A percentile compares a stretch with the other conserved stretches of the same genome.
phyloP scores from a whole-genome alignment of 2,888 invertebrate genomes.

The Marasmarcha lunaedactyla region DNA sequence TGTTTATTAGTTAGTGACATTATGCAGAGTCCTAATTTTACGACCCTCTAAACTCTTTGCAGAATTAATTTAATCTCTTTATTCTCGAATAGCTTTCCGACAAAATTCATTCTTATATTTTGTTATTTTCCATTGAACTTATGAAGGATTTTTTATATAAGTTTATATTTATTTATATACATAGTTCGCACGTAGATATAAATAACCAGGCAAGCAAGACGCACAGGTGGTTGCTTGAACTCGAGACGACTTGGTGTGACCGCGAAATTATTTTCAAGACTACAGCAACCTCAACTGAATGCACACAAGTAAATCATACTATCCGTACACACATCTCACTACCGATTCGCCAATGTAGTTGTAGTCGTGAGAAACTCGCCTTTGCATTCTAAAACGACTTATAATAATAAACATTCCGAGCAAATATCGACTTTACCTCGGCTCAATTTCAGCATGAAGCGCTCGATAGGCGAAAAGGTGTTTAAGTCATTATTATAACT shows the following conservation, averaged over 20 bases:
- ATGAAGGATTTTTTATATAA: background rate
- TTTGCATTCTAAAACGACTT: constrained; percentile 29
- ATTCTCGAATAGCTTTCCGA: too few relatives aligned
- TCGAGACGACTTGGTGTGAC: constrained; percentile 58
- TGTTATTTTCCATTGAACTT: background rate
- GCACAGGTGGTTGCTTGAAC: constrained; percentile 67
- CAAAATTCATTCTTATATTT: too few relatives aligned
- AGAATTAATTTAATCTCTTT: too few relatives aligned
- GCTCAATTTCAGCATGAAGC: constrained; percentile 21
- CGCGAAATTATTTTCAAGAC: constrained; percentile 72
- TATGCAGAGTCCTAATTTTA: too few relatives aligned
- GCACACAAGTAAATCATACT: constrained; percentile 28
- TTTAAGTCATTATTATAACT: constrained; percentile 29
- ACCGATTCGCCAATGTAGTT: constrained; percentile 44
- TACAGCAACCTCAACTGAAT: constrained; percentile 57
- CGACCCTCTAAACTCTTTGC: too few relatives aligned
- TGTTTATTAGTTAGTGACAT: too few relatives aligned
- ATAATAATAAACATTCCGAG: constrained; percentile 18
- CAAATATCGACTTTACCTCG: constrained; percentile 30
- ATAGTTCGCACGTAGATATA: constrained; percentile 57
- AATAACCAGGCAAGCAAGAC: constrained; percentile 65
- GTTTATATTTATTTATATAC: constrained; percentile 32
- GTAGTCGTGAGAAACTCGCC: constrained; percentile 67
- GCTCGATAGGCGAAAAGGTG: constrained; percentile 25
- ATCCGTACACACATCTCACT: constrained; percentile 54